Evolutionary conservation across 2,888 invertebrate species (phyloP).

Genomic region (Bombylius major): DNA sequence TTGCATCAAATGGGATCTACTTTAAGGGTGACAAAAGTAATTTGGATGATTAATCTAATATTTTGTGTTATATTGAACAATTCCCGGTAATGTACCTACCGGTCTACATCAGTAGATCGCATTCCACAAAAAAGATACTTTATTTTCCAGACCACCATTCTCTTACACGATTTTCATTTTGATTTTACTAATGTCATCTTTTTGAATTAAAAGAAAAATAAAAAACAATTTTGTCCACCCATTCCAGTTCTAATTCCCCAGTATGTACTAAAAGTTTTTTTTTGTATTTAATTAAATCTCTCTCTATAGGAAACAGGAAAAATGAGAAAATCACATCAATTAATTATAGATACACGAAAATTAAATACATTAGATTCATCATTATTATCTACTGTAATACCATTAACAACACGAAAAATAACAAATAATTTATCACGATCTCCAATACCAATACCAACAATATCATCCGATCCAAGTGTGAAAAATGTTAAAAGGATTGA

Average conservation of each 20-base stretch:
- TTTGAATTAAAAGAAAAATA: neutral
- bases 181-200: too few species aligned
- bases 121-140: too few species aligned
- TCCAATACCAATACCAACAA: neutral
- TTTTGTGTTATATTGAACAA: too few species aligned
- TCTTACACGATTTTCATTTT: too few species aligned
- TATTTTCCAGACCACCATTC: too few species aligned
- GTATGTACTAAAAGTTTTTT: too few species aligned
- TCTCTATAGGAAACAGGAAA: neutral
- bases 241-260: neutral
- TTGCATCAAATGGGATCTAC: too few species aligned
- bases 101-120: too few species aligned
- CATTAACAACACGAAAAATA: neutral
- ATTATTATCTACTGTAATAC: neutral
- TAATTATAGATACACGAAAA: neutral
- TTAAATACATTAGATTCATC: neutral
- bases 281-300: too few species aligned
- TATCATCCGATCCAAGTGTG: neutral
- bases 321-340: neutral
- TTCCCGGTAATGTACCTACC: too few species aligned
- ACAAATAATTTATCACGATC: neutral
- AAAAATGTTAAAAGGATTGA: neutral
- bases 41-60: too few species aligned
- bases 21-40: too few species aligned
- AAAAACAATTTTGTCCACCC: neutral